Percentiles rank a stretch among this genome's conserved stretches.
Conservation (phyloP, 2,797 vertebrate genomes). For the Silurus lanzhouensis region DNA sequence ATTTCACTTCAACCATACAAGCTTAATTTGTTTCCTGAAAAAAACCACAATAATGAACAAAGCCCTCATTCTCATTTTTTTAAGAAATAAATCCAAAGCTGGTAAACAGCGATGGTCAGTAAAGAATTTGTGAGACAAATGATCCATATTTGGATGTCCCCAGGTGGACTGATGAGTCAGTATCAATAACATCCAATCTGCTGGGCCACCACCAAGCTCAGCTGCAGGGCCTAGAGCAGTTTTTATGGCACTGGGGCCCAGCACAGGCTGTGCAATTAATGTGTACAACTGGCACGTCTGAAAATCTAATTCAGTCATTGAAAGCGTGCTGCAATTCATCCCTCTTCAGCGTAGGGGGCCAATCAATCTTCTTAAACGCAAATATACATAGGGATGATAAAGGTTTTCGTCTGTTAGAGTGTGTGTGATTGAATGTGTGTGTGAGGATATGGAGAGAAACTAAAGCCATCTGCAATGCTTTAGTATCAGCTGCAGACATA, state of each 20-base stretch:
- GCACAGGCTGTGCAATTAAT: conserved; percentile 70
- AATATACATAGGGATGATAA: conserved; percentile 54
- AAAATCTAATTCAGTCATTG: conserved; percentile 64
- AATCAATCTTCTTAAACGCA: conserved; percentile 71
- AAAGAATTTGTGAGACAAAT: conserved; percentile 7
- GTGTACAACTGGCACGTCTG: conserved; percentile 66
- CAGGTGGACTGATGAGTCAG: conserved; percentile 39
- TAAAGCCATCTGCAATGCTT: conserved; percentile 20
- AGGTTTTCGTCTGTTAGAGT: conserved; percentile 6
- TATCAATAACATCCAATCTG: conserved; percentile 34
- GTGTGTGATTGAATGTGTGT: neutral
- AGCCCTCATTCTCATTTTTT: neutral
- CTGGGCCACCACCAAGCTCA: conserved; percentile 44
- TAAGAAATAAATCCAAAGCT: neutral
- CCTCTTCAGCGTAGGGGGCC: conserved; percentile 64
- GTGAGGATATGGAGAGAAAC: neutral
- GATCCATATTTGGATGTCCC: neutral
- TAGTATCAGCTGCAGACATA: neutral
- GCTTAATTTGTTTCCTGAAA: neutral
- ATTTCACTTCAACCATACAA: neutral
- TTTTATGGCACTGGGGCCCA: conserved; percentile 64
- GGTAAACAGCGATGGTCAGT: neutral
- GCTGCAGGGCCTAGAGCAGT: conserved; percentile 50
- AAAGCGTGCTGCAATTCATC: conserved; percentile 69
- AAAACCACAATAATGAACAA: neutral